Percentiles rank a stretch among this genome's conserved stretches.
Evolutionary conservation across 2,888 invertebrate species (phyloP).

Genomic region (Tachystola acroxantha): DNA sequence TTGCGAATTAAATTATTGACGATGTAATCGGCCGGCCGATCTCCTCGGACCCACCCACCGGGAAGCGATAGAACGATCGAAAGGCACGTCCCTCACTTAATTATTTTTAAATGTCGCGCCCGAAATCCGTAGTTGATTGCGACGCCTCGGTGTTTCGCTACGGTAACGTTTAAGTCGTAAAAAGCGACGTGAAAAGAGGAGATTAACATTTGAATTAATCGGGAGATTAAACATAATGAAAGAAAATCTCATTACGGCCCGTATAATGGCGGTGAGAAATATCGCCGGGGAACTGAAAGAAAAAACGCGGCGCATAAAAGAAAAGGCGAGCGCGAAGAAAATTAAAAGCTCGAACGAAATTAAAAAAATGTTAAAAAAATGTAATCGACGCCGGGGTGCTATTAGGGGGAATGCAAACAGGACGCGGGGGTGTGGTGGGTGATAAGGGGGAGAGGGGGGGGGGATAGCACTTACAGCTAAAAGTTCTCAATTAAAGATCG

Average conservation of each 20-base stretch:
- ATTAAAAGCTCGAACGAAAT: constrained; percentile 75
- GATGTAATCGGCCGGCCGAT: constrained; percentile 57
- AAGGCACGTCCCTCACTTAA: constrained; percentile 71
- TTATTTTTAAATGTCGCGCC: constrained; percentile 55
- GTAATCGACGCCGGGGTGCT: constrained; percentile 70
- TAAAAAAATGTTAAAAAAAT: constrained; percentile 74
- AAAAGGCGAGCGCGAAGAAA: constrained; percentile 71
- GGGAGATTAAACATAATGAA: constrained; percentile 79
- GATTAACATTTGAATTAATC: constrained; percentile 79
- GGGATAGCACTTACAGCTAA: constrained; percentile 27
- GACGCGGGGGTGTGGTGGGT: constrained; percentile 24
- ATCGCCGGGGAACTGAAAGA: constrained; percentile 55
- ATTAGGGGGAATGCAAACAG: constrained; percentile 66
- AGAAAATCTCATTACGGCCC: constrained; percentile 75
- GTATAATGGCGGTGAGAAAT: constrained; percentile 76
- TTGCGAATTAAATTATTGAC: constrained; percentile 77
- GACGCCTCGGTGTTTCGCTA: constrained; percentile 47
- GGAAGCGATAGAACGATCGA: constrained; percentile 18
- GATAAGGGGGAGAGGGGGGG: constrained; percentile 6
- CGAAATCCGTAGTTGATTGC: constrained; percentile 50
- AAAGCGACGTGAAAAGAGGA: constrained; percentile 65
- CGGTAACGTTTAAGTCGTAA: constrained; percentile 58
- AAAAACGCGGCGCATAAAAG: constrained; percentile 57
- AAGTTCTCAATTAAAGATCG: constrained; percentile 74
- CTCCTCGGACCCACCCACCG: constrained; percentile 26